Percentiles rank a stretch among this genome's conserved stretches.
Evolutionary conservation across 92 coral and sea anemone species (phyloP).

Genomic region (Isaurus tuberculatus): DNA sequence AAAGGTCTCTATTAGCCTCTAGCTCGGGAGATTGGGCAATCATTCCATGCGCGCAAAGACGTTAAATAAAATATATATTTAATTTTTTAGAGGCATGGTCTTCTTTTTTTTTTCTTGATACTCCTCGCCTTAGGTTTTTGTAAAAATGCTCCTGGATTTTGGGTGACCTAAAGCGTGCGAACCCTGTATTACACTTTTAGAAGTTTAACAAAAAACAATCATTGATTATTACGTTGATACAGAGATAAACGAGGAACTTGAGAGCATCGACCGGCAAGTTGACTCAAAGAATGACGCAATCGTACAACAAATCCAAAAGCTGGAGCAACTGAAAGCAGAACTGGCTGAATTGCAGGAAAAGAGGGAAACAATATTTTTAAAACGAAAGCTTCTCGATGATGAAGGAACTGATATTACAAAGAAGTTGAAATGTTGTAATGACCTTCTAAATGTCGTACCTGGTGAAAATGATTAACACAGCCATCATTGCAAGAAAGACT

Average conservation of each 20-base stretch:
- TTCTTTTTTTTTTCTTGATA: no score
- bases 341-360: background rate
- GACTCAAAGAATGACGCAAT: background rate
- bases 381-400: constrained; percentile 29
- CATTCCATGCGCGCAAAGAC: no score
- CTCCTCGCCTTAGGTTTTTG: no score
- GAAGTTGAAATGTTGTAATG: background rate
- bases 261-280: background rate
- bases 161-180: no score
- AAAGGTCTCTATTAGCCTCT: no score
- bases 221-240: background rate
- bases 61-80: no score
- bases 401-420: background rate
- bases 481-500: no score
- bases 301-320: background rate
- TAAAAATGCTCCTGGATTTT: no score
- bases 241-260: constrained; percentile 10
- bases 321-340: constrained; percentile 21
- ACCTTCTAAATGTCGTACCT: background rate
- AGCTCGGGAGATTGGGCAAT: no score
- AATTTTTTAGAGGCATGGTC: no score
- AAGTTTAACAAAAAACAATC: background rate
- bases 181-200: no score
- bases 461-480: background rate
- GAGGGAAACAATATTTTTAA: background rate